A percentile compares a stretch with the other conserved stretches of the same genome.
Evolutionary conservation across 2,888 invertebrate genomes (phyloP).

Genomic region (Phymatocera aterrima): DNA sequence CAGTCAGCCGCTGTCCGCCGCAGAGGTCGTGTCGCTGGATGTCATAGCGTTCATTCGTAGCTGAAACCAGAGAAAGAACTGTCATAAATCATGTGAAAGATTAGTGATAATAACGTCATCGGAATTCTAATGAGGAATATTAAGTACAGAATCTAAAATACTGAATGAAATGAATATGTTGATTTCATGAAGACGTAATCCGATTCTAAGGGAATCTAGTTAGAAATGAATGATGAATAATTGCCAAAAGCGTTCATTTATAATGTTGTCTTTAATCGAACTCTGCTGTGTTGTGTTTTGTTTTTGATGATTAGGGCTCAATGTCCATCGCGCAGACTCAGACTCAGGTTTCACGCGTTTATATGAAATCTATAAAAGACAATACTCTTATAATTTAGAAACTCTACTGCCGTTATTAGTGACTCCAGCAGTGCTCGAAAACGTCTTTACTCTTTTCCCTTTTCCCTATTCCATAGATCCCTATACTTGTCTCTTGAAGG

Average conservation of each 20-base stretch:
- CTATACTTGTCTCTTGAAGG: background rate
- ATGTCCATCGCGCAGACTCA: background rate
- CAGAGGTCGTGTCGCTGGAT: background rate
- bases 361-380: background rate
- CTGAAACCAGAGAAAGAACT: background rate
- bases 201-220: background rate
- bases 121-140: background rate
- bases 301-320: no score
- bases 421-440: background rate
- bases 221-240: no score
- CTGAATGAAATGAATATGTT: background rate
- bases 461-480: no score
- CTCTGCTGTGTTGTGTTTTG: no score
- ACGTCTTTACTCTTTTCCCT: background rate
- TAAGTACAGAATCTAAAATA: no score
- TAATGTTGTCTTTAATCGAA: no score
- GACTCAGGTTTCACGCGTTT: background rate
- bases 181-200: background rate
- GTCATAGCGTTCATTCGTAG: background rate
- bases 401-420: background rate
- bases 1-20: constrained; percentile 37
- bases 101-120: background rate
- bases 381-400: background rate
- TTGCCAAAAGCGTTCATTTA: background rate
- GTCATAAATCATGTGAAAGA: background rate